Conservation (phyloP, 2,113 vertebrate species). For the Zeus faber region DNA sequence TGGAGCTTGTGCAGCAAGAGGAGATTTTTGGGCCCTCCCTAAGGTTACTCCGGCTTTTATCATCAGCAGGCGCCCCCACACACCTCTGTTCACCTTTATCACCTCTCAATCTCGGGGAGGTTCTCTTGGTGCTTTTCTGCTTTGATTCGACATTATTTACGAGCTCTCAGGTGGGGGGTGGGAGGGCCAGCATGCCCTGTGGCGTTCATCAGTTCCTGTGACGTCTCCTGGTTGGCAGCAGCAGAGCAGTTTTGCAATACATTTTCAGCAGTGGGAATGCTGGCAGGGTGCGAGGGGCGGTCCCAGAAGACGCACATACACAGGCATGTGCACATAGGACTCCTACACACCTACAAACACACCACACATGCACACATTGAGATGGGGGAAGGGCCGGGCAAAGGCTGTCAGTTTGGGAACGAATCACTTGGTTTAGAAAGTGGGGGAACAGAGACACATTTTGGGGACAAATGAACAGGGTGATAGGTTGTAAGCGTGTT, state of each 20-base stretch:
- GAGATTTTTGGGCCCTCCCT: not conserved
- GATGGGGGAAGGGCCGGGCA: slow-evolving; percentile 16
- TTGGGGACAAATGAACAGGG: slow-evolving; percentile 35
- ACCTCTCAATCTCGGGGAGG: slow-evolving; percentile 46
- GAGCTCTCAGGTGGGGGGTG: slow-evolving; percentile 37
- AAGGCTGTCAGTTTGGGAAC: slow-evolving; percentile 26
- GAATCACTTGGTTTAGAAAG: slow-evolving; percentile 26
- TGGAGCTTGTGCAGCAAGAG: slow-evolving; percentile 28
- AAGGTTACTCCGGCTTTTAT: slow-evolving; percentile 24
- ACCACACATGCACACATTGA: slow-evolving; percentile 18
- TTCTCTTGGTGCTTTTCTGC: slow-evolving; percentile 41
- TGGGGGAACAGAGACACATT: slow-evolving; percentile 43
- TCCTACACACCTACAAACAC: slow-evolving; percentile 5
- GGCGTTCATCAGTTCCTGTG: slow-evolving; percentile 42
- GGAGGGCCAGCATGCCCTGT: not conserved
- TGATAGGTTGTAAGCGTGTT: slow-evolving; percentile 23
- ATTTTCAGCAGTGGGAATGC: slow-evolving; percentile 46
- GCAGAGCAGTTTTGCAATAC: slow-evolving; percentile 50
- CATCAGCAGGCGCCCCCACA: slow-evolving; percentile 23
- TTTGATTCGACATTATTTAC: slow-evolving; percentile 66
- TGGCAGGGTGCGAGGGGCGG: slow-evolving; percentile 33
- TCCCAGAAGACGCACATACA: slow-evolving; percentile 30
- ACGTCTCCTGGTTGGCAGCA: slow-evolving; percentile 48
- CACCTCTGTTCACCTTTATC: slow-evolving; percentile 43
- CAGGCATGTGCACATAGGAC: slow-evolving; percentile 1